Evolutionary conservation across 2,113 vertebrate species (phyloP).

Genomic region (Empidonax traillii): DNA sequence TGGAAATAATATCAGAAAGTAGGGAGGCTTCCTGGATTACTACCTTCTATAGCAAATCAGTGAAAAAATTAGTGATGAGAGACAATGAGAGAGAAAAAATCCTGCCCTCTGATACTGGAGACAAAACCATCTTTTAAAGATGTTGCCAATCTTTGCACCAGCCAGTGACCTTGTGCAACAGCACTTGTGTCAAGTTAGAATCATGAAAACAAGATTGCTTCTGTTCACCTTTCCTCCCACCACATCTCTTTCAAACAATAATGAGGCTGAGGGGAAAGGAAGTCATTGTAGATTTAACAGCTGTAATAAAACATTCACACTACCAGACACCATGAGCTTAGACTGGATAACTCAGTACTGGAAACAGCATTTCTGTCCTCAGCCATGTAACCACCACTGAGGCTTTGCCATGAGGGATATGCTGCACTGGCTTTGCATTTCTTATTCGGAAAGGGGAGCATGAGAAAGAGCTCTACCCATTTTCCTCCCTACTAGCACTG

Average conservation of each 20-base stretch:
- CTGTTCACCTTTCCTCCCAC: background rate
- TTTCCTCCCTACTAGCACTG: background rate
- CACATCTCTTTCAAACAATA: background rate
- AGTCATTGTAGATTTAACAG: background rate
- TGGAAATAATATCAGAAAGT: background rate
- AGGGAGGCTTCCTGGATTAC: background rate
- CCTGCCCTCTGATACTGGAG: background rate
- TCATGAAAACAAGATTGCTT: background rate
- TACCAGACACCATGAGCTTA: background rate
- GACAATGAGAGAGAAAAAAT: background rate
- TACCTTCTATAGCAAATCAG: background rate
- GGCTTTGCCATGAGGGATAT: background rate
- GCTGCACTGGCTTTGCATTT: background rate
- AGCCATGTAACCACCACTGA: rapidly evolving
- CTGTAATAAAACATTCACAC: background rate
- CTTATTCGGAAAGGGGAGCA: background rate
- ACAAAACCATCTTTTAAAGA: background rate
- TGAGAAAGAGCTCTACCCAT: background rate
- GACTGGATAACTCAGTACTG: background rate
- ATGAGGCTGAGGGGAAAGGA: background rate
- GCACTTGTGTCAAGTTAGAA: background rate
- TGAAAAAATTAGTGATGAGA: background rate
- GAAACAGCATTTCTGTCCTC: background rate
- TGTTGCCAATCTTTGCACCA: background rate
- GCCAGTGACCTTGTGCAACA: background rate